A percentile compares a stretch with the other conserved stretches of the same genome.
phyloP scores from a whole-genome alignment of 2,113 vertebrate species.

The Chaenocephalus aceratus region DNA sequence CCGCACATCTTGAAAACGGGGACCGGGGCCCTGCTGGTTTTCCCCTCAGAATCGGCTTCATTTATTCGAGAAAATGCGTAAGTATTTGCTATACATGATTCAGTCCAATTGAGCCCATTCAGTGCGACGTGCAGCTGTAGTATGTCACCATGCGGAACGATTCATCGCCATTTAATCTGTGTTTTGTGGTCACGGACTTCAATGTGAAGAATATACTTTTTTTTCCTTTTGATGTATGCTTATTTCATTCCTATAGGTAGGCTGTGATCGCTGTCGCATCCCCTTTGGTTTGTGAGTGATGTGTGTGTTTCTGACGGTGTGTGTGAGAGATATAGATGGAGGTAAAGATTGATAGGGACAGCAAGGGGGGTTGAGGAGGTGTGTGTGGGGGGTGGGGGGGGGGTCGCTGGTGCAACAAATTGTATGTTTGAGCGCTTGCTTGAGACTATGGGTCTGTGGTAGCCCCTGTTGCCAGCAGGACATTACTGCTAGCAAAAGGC shows the following conservation, averaged over 20 bases:
- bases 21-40: conserved; percentile 70
- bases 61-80: conserved; percentile 80
- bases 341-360: conserved; percentile 46
- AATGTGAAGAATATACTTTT: conserved; percentile 45
- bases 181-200: conserved; percentile 38
- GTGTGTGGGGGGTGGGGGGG: not conserved
- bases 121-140: conserved; percentile 7
- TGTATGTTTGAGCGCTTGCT: conserved; percentile 62
- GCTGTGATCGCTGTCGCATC: conserved; percentile 60
- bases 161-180: conserved; percentile 43
- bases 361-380: conserved; percentile 32
- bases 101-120: conserved; percentile 10
- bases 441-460: conserved; percentile 47
- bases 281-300: conserved; percentile 35
- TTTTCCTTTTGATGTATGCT: not conserved
- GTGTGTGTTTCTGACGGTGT: conserved; percentile 24
- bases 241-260: conserved; percentile 10
- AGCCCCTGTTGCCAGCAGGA: conserved; percentile 72
- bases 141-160: conserved; percentile 5
- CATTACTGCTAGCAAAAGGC: conserved; percentile 69
- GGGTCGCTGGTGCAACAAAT: conserved; percentile 72
- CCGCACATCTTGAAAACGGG: conserved; percentile 71
- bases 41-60: conserved; percentile 47
- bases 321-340: conserved; percentile 17
- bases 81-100: conserved; percentile 56